Evolutionary conservation across 2,797 vertebrate genomes (phyloP), one percentile per base, ranked within the genome.

Genomic region (Leptoclinus maculatus): DNA sequence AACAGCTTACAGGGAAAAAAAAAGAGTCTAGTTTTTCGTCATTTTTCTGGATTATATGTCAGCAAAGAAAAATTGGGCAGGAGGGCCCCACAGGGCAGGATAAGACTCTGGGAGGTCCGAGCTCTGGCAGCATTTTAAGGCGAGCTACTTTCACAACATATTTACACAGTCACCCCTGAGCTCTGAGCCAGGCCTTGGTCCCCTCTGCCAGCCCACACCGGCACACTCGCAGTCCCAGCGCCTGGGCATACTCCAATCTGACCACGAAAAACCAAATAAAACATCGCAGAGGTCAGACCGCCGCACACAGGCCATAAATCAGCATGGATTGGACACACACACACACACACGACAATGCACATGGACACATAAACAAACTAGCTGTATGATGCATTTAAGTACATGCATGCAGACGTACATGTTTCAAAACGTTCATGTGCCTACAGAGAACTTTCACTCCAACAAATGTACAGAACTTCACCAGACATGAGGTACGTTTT

Each of bases 261-360:
- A 92, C 87, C 88, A 54, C 88, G 69, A 64, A 90, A 90, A 93
- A 87, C 85, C 86, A 91, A 92, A 92, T 83, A 90, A 63, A 83
- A 87, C 70, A 19, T 65, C 79, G 77, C 79, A 81, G 83, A 82
- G 88, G 83, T 88, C 86, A 69, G 86, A 62, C 56, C 10, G 4
- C 81, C 56, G 71, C 68, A 29, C 60, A 65, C 71, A 41, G 83
- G 77, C 84, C 71, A 85, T 92, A 88, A 93, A 91, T 93, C 86
- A 88, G 68, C 38, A 53, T 0, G 27, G 32, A 75, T n/a, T 23
- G 23, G 14, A 41, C 39, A 39, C 38, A 63, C 38, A 41, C 60
- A 59, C 41, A 51, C 11, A 53, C 76, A 69, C 25, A 58, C 17
- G 65, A 57, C 69, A 59, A 49, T 13, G 14, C 7, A 53, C 51